Evolutionary conservation across 2,888 invertebrate species (phyloP), one percentile per base, ranked within the genome.

Genomic region (Aphidius colemani): DNA sequence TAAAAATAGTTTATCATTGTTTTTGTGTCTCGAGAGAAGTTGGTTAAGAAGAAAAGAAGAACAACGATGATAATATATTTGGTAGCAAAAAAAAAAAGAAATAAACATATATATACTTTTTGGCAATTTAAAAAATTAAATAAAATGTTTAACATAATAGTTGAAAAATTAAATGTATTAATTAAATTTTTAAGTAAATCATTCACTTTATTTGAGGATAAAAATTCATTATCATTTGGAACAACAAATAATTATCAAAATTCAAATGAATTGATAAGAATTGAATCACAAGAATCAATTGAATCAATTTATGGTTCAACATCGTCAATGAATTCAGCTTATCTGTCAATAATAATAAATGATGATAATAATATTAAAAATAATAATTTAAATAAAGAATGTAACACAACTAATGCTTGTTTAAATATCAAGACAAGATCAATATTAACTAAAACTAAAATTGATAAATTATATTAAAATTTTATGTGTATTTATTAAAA

Each of bases 381-480:
- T 44, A 53, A 45, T 46, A 57, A 46, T 40, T 46, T 46, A n/a
- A 46, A 57, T 8, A 39, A 57, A 10, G 46, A 57, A 39, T 57
- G 39, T n/a, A 39, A 46, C 30, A 39, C 39, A 10, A 46, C 45
- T 45, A 8, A 46, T 7, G 46, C n/a, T 10, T 30, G n/a, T 10
- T 39, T 45, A 13, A 45, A 40, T 11, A 11, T 39, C 6, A 60
- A 57, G 30, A 61, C 61, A 13, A 70, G 71, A 41, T 71, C 71
- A 39, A 71, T 69, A 66, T 67, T 71, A 18, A 71, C 71, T n/a
- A 70, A 66, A 57, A 70, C 70, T 60, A 64, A 68, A 45, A 69
- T 68, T 43, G 63, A 61, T 30, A 63, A 46, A 39, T 30, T 49
- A 58, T 9, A 13, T 43, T 7, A 50, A 50, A 30, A 30, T 30